These are phyloP conservation scores for Meta bourneti DNA, from an alignment of 2,888 invertebrate genomes.

Conservation along the genomic window DNA sequence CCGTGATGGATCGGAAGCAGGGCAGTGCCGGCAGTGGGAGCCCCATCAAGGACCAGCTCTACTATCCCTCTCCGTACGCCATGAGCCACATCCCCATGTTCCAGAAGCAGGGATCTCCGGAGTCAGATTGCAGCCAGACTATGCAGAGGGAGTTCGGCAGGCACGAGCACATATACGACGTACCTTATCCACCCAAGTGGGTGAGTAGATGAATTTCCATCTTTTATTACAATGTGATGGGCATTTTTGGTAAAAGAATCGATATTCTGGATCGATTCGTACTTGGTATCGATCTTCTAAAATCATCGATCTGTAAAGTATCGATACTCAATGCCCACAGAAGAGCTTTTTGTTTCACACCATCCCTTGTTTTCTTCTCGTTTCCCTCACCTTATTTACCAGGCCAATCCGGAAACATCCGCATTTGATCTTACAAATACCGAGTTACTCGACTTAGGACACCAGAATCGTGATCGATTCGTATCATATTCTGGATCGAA, in stretches of 20 bases:
- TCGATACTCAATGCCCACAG: too few relatives aligned
- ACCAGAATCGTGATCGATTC: too few relatives aligned
- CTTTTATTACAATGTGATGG: too few relatives aligned
- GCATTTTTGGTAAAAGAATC: too few relatives aligned
- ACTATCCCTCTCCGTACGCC: conserved; percentile 77
- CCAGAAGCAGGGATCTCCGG: conserved; percentile 72
- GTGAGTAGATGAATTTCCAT: conserved; percentile 55
- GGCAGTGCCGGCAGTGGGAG: conserved; percentile 77
- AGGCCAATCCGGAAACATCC: too few relatives aligned
- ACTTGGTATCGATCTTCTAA: not conserved
- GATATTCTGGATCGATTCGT: not conserved
- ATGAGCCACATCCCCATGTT: conserved; percentile 76
- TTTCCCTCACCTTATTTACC: too few relatives aligned
- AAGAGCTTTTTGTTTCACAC: too few relatives aligned
- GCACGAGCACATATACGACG: conserved; percentile 77
- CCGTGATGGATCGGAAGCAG: conserved; percentile 76
- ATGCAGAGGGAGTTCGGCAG: conserved; percentile 75
- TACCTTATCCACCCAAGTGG: conserved; percentile 78
- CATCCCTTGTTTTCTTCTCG: too few relatives aligned
- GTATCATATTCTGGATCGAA: too few relatives aligned
- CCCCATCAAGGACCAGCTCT: conserved; percentile 76
- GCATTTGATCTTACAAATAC: too few relatives aligned
- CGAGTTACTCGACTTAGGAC: too few relatives aligned
- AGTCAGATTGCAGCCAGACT: conserved; percentile 72
- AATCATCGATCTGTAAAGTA: too few relatives aligned